These are phyloP conservation scores for Bicyclus anynana DNA, from an alignment of 1,140 invertebrate genomes.

Conservation along the genomic window DNA sequence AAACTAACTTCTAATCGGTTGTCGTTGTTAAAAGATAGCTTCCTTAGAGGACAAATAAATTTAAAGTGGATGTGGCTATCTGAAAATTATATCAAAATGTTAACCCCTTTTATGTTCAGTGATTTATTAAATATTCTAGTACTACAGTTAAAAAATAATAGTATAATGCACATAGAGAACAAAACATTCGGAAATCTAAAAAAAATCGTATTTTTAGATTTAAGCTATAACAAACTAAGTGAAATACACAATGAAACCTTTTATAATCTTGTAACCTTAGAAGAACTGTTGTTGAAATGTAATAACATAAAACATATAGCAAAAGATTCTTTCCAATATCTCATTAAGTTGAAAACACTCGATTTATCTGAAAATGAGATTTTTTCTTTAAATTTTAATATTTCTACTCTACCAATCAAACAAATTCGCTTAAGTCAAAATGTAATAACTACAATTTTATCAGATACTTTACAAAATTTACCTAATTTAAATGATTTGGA, in stretches of 20 bases:
- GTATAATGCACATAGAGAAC: conserved; percentile 87
- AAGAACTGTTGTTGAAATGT: conserved; percentile 81
- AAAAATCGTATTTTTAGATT: conserved; percentile 85
- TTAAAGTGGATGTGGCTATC: conserved; percentile 92
- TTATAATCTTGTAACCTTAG: conserved; percentile 79
- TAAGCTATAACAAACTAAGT: conserved; percentile 85
- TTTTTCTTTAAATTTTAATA: conserved; percentile 77
- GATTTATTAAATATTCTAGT: conserved; percentile 86
- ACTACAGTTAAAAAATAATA: conserved; percentile 90
- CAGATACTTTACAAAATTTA: conserved; percentile 78
- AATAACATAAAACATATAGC: conserved; percentile 81
- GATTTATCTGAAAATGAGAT: conserved; percentile 84
- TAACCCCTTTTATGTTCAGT: conserved; percentile 85
- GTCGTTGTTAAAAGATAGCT: conserved; percentile 85
- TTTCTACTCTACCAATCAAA: conserved; percentile 81
- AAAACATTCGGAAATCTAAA: conserved; percentile 87
- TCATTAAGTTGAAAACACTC: conserved; percentile 80
- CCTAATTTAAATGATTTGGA: conserved; percentile 80
- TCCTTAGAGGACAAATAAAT: conserved; percentile 86
- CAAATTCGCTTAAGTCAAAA: conserved; percentile 79
- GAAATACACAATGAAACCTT: conserved; percentile 83
- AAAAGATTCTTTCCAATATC: conserved; percentile 79
- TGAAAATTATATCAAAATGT: conserved; percentile 86
- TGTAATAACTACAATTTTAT: conserved; percentile 78
- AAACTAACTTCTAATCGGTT: conserved; percentile 92